phyloP scores from a whole-genome alignment of 1,140 invertebrate genomes.

The Heliconius nattereri region DNA sequence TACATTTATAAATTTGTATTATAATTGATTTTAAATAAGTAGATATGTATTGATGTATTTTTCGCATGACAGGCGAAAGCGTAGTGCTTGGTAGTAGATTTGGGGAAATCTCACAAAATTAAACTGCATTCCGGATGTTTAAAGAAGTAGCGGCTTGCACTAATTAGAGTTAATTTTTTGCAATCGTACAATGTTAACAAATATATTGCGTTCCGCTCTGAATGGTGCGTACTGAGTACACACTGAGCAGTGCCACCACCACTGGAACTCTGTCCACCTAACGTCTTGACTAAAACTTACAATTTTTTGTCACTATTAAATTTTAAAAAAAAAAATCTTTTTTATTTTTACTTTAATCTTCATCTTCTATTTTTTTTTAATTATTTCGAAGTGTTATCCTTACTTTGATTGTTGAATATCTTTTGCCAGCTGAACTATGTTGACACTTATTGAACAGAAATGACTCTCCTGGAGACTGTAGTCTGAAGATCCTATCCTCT shows the following conservation, averaged over 20 bases:
- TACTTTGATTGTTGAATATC: too few species aligned
- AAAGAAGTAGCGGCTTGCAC: background rate
- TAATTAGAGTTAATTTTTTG: slow-evolving; percentile 19
- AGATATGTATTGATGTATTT: too few species aligned
- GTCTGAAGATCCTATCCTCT: too few species aligned
- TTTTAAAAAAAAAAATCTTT: background rate
- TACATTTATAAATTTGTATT: too few species aligned
- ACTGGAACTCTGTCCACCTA: background rate
- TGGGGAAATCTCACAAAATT: slow-evolving; percentile 6
- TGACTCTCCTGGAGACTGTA: too few species aligned
- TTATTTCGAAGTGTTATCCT: too few species aligned
- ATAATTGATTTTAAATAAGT: too few species aligned
- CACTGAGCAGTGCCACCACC: background rate
- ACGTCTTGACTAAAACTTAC: background rate
- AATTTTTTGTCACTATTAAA: background rate
- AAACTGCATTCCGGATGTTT: slow-evolving; percentile 18
- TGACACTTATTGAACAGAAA: too few species aligned
- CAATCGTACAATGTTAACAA: slow-evolving; percentile 27
- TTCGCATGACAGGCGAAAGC: too few species aligned
- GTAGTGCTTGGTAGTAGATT: background rate
- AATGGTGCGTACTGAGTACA: slow-evolving; percentile 22
- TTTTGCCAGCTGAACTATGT: too few species aligned
- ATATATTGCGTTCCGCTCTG: slow-evolving; percentile 39
- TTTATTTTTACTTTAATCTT: background rate
- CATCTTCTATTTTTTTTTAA: too few species aligned